A percentile compares a stretch with the other conserved stretches of the same genome.
Evolutionary conservation across 2,113 vertebrate genomes (phyloP).

Genomic region (Lycaon pictus): DNA sequence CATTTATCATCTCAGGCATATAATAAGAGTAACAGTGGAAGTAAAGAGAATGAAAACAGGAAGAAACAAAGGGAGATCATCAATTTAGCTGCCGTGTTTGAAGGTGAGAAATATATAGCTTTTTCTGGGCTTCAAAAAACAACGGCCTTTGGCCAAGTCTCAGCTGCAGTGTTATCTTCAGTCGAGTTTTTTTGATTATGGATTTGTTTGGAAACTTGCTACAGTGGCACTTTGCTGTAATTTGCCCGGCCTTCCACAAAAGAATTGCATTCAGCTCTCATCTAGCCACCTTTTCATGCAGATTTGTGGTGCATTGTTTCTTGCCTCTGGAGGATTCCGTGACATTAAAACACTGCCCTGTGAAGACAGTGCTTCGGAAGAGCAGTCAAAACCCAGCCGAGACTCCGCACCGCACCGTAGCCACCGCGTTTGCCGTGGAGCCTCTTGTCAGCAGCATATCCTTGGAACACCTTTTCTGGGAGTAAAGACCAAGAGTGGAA

Average conservation of each 20-base stretch:
- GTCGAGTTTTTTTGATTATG: background rate
- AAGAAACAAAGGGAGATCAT: constrained; percentile 78
- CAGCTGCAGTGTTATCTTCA: constrained; percentile 20
- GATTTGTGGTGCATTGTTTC: constrained; percentile 69
- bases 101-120: constrained; percentile 68
- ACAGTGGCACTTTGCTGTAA: constrained; percentile 39
- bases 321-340: constrained; percentile 61
- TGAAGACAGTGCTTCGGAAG: constrained; percentile 36
- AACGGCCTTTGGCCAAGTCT: constrained; percentile 44
- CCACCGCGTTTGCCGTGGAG: background rate
- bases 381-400: background rate
- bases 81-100: constrained; percentile 74
- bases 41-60: constrained; percentile 70
- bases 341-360: constrained; percentile 53
- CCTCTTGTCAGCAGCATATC: constrained; percentile 26
- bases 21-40: constrained; percentile 55
- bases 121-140: constrained; percentile 57
- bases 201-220: constrained; percentile 69
- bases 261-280: constrained; percentile 56
- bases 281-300: constrained; percentile 57
- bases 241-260: constrained; percentile 60
- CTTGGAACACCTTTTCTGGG: background rate
- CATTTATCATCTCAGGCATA: constrained; percentile 76
- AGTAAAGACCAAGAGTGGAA: background rate
- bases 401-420: background rate